Evolutionary conservation across 1,140 invertebrate genomes (phyloP).

Genomic region (Goniozus legneri): DNA sequence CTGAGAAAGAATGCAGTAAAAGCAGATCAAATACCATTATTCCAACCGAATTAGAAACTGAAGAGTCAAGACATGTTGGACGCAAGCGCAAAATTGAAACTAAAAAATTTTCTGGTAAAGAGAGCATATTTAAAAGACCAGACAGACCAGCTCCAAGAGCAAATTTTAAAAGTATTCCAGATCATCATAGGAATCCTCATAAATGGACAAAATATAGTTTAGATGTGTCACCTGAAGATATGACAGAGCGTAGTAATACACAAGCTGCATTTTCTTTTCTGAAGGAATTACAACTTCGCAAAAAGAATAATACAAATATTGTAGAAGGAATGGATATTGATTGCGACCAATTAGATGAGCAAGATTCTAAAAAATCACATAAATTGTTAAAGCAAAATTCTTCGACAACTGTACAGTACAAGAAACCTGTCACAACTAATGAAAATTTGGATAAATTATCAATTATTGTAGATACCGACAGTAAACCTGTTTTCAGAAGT

Average conservation of each 20-base stretch:
- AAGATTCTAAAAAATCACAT: slow-evolving; percentile 15
- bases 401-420: slow-evolving; percentile 7
- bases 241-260: slow-evolving; percentile 70
- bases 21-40: slow-evolving; percentile 14
- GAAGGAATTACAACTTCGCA: slow-evolving; percentile 61
- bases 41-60: neutral
- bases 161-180: slow-evolving; percentile 58
- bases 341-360: slow-evolving; percentile 15
- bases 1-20: slow-evolving; percentile 32
- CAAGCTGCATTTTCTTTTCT: slow-evolving; percentile 70
- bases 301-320: slow-evolving; percentile 29
- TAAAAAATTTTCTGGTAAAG: slow-evolving; percentile 57
- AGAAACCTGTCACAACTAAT: neutral
- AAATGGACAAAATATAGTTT: slow-evolving; percentile 76
- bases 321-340: slow-evolving; percentile 38
- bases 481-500: slow-evolving; percentile 59
- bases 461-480: slow-evolving; percentile 34
- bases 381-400: slow-evolving; percentile 33
- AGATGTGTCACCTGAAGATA: slow-evolving; percentile 67
- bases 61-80: neutral
- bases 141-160: slow-evolving; percentile 60
- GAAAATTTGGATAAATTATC: slow-evolving; percentile 1
- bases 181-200: slow-evolving; percentile 69
- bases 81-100: slow-evolving; percentile 20
- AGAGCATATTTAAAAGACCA: slow-evolving; percentile 74